A percentile compares a stretch with the other conserved stretches of the same genome.
These are phyloP conservation scores for Ptilorrhoa leucosticta DNA, from an alignment of 2,113 vertebrate species.

Conservation along the genomic window DNA sequence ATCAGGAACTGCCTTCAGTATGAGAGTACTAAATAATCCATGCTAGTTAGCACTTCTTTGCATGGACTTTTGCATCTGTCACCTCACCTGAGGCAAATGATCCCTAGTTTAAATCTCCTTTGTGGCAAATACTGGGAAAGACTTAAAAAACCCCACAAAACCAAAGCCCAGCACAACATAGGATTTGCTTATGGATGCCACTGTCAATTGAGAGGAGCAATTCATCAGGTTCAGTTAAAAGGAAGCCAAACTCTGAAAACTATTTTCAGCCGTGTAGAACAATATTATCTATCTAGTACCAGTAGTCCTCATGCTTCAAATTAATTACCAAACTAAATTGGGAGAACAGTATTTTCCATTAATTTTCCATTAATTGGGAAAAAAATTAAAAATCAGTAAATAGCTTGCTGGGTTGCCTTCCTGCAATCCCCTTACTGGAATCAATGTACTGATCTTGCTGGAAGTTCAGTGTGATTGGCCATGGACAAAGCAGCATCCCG, in stretches of 20 bases:
- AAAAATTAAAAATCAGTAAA: neutral
- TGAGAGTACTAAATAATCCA: neutral
- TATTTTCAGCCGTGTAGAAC: neutral
- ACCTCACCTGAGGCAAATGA: neutral
- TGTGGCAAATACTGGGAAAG: neutral
- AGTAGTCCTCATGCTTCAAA: neutral
- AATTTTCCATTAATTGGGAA: neutral
- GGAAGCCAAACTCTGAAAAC: neutral
- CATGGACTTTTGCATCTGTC: neutral
- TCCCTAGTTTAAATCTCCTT: neutral
- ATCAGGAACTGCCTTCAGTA: neutral
- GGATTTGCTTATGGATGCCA: neutral
- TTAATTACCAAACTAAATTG: neutral
- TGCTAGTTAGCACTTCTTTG: neutral
- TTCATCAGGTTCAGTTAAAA: neutral
- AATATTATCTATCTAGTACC: neutral
- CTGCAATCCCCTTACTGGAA: neutral
- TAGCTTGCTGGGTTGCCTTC: neutral
- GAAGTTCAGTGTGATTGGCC: neutral
- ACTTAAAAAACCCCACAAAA: neutral
- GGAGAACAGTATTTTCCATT: neutral
- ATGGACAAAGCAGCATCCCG: neutral
- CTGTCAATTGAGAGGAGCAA: neutral
- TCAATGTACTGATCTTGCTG: neutral
- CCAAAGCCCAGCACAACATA: neutral